Evolutionary conservation across 2,113 vertebrate species (phyloP).

Genomic region (Serilophus lunatus): DNA sequence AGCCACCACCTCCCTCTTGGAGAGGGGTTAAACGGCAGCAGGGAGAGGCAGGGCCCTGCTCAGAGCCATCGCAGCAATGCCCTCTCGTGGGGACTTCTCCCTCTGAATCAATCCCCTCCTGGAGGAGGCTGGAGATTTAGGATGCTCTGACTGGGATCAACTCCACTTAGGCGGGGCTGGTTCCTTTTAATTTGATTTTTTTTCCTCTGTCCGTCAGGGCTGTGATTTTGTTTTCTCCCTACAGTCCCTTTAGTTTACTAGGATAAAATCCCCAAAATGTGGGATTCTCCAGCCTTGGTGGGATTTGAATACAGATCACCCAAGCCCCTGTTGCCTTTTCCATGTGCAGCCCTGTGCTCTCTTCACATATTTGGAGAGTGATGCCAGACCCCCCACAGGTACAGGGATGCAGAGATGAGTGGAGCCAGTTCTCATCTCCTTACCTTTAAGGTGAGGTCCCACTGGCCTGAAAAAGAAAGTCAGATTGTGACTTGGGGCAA

Average conservation of each 20-base stretch:
- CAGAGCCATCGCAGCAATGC: background rate
- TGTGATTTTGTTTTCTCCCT: background rate
- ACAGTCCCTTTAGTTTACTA: background rate
- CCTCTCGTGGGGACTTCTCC: constrained; percentile 9
- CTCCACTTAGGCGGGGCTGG: background rate
- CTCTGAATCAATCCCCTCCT: background rate
- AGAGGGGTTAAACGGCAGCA: background rate
- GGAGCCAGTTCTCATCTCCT: background rate
- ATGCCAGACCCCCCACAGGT: background rate
- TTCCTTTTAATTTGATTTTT: background rate
- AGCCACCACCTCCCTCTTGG: background rate
- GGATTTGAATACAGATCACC: background rate
- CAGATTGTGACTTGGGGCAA: background rate
- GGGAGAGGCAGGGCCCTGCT: background rate
- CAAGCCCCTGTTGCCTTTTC: rapidly evolving
- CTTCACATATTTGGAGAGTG: background rate
- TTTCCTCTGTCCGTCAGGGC: background rate
- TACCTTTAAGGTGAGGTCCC: background rate
- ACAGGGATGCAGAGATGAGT: background rate
- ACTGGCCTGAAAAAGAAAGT: background rate
- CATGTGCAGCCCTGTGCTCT: background rate
- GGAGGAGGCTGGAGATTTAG: background rate
- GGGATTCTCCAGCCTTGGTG: background rate
- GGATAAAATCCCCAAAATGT: background rate
- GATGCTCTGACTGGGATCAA: background rate